Evolutionary conservation across 2,888 invertebrate genomes (phyloP).

Genomic region (Meloe dianella): DNA sequence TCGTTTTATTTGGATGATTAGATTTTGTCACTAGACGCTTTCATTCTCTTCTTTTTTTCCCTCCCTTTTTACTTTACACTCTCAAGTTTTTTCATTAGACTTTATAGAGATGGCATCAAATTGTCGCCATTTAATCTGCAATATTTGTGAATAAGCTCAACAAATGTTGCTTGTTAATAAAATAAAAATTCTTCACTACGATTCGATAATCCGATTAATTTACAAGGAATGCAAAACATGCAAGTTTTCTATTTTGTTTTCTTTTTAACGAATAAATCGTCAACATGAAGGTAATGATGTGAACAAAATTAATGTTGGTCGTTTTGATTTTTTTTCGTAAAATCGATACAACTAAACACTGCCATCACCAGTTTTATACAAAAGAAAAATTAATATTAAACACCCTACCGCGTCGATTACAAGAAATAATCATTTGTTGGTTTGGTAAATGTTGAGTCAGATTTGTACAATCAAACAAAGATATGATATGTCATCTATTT

Average conservation of each 20-base stretch:
- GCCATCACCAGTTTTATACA: background rate
- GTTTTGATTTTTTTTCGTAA: conserved; percentile 4
- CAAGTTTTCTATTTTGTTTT: background rate
- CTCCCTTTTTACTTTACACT: conserved; percentile 17
- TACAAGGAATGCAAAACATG: background rate
- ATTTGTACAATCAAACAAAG: conserved; percentile 38
- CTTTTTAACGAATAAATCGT: background rate
- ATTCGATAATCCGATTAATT: no score
- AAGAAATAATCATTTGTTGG: conserved; percentile 19
- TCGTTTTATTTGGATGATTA: conserved; percentile 37
- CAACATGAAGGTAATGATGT: conserved; percentile 14
- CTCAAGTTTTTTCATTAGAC: conserved; percentile 29
- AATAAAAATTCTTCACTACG: no score
- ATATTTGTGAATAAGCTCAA: background rate
- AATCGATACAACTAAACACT: conserved; percentile 10
- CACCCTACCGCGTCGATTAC: conserved; percentile 20
- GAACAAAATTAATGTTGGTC: conserved; percentile 16
- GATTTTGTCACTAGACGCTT: conserved; percentile 37
- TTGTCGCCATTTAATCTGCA: conserved; percentile 24
- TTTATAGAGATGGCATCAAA: conserved; percentile 17
- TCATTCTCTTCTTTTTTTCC: no score
- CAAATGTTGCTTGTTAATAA: conserved; percentile 4
- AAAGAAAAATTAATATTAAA: conserved; percentile 19
- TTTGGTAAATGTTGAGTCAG: conserved; percentile 31
- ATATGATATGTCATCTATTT: conserved; percentile 52